Evolutionary conservation across 2,113 vertebrate genomes (phyloP), one percentile per base, ranked within the genome.

Genomic region (Neodontobutis hainanensis): DNA sequence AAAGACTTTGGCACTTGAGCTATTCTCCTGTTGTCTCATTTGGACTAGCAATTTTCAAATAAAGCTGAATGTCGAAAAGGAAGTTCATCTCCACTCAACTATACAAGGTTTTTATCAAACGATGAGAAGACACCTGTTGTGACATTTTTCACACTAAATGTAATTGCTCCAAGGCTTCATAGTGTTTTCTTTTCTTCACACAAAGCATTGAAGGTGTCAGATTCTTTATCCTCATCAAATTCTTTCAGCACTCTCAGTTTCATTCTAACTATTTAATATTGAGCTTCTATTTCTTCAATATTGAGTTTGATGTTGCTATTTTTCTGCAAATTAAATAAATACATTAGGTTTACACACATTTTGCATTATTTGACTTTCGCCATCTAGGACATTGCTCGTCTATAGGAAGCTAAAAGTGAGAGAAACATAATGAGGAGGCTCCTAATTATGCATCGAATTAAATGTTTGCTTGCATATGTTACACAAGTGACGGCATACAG

Each of bases 1-100:
- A 48, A 53, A 40, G 55, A 32, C 52, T 53, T 52, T 46, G 69
- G 40, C 42, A 52, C 42, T 67, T 44, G 5, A 61, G 45, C 65
- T 46, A 1, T 44, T 75, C 53, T 46, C n/a, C 51, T 38, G 0
- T 46, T 35, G 0, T 63, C 35, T 62, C 8, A 53, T 48, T 14
- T 42, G 11, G 48, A 51, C 42, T 3, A 42, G 11, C 14, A 59
- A 2, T 51, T 59, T 57, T 65, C 16, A 12, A 6, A 78, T 38
- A 16, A 70, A 51, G 16, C 14, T 11, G 32, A 52, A 67, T 19
- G 5, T 58, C 11, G n/a, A 12, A 11, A 1, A 71, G 57, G 36
- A 8, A 6, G 7, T 48, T 65, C 3, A 14, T 14, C 65, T 61
- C 11, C 45, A 44, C 57, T 61, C 47, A 35, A 10, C 16, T 16